Conservation (phyloP, 2,888 invertebrate genomes). For the Tetanocera ferruginea region DNA sequence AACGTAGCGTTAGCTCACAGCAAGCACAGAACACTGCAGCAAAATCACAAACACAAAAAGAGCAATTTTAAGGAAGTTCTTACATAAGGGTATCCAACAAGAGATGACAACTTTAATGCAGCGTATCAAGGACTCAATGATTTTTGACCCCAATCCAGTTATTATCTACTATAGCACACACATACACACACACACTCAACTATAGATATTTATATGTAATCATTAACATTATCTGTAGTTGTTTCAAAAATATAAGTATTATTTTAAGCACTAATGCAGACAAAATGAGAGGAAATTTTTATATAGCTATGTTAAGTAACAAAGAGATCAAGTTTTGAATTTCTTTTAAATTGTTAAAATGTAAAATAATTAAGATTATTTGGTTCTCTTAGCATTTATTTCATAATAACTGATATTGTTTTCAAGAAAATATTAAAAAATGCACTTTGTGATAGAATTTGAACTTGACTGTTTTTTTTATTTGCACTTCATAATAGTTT, state of each 20-base stretch:
- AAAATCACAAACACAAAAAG: slow-evolving; percentile 52
- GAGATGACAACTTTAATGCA: slow-evolving; percentile 36
- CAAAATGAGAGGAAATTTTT: slow-evolving; percentile 1
- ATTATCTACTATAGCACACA: slow-evolving; percentile 14
- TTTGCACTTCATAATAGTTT: slow-evolving; percentile 14
- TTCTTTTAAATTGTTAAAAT: slow-evolving; percentile 34
- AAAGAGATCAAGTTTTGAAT: slow-evolving; percentile 58
- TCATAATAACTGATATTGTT: background rate
- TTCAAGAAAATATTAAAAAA: background rate
- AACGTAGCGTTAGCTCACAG: slow-evolving; percentile 62
- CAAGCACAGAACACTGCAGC: background rate
- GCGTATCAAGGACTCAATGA: slow-evolving; percentile 18
- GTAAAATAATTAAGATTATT: background rate
- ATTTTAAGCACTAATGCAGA: background rate
- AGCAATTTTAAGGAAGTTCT: slow-evolving; percentile 43
- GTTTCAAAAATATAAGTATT: background rate
- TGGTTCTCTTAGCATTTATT: slow-evolving; percentile 13
- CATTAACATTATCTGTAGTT: background rate
- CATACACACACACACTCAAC: slow-evolving; percentile 24
- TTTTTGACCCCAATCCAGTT: slow-evolving; percentile 4
- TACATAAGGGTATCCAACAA: background rate
- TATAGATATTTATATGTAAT: slow-evolving; percentile 13
- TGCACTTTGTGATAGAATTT: slow-evolving; percentile 27
- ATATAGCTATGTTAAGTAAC: slow-evolving; percentile 3
- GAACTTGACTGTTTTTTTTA: background rate